Conservation (phyloP, 2,888 invertebrate species). For the Zhuqinia jingwanae region DNA sequence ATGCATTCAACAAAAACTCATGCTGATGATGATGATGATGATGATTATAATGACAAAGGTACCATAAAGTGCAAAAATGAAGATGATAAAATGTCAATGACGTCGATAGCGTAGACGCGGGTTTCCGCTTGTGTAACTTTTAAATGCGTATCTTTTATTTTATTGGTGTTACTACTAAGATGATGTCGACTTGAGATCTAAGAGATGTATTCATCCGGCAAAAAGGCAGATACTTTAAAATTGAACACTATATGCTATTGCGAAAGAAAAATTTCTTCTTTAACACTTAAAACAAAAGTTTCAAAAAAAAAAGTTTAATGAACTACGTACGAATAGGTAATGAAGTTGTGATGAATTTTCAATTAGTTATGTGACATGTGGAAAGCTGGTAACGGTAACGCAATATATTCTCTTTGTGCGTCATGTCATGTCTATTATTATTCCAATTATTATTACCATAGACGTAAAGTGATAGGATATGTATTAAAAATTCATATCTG, state of each 20-base stretch:
- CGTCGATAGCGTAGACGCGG: background rate
- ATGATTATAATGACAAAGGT: background rate
- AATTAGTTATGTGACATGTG: too few relatives aligned
- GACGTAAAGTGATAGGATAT: too few relatives aligned
- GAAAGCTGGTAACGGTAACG: too few relatives aligned
- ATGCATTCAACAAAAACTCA: background rate
- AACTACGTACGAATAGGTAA: background rate
- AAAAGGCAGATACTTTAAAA: constrained; percentile 14
- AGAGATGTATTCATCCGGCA: constrained; percentile 50
- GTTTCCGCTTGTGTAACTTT: constrained; percentile 47
- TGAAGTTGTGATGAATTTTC: background rate
- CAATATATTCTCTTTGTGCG: too few relatives aligned
- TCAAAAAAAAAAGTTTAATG: background rate
- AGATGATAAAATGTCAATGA: background rate
- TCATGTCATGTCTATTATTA: too few relatives aligned
- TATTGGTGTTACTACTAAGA: too few relatives aligned
- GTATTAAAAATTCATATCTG: too few relatives aligned
- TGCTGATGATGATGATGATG: background rate
- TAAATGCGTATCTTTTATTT: background rate
- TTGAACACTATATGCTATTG: too few relatives aligned
- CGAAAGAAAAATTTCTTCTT: background rate
- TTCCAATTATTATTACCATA: too few relatives aligned
- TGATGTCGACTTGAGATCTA: too few relatives aligned
- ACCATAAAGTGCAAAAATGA: constrained; percentile 4
- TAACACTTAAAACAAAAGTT: background rate